Base-by-base conservation (phyloP, 2,888 invertebrate species). In the Cheilosia soror region DNA sequence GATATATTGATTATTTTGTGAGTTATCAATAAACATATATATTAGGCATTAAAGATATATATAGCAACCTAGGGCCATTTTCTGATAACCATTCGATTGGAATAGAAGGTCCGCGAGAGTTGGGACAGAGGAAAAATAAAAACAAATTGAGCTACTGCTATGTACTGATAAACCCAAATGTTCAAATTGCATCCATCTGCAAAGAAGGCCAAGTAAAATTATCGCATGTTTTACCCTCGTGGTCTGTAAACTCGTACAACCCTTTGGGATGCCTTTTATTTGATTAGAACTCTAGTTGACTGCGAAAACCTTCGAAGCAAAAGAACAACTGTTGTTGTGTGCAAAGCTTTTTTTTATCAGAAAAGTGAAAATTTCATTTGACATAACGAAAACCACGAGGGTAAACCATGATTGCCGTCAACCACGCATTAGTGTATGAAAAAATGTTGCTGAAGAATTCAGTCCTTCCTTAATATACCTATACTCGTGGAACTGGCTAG, bases 341-440 rank as follows among this genome's bases (percentile, higher is more conserved):
- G 5, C 2, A 6, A 47, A 47, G 47, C 15, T 15, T 20, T 20
- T 47, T 7, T 15, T 2, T 15, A 2, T 15, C 2, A 20, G 2
- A 2, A 20, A 15, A 47, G 7, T 6, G 7, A 7, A 7, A 15
- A 3, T 20, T 47, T 15, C 47, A 47, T 7, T 15, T 47, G 20
- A 15, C 20, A 20, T 15, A 47, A 47, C 3, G 20, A 44, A 44
- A 5, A 47, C 7, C 47, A 47, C 47, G 47, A 15, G 47, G 47
- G 47, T 47, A 47, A 47, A 47, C 6, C 47, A 47, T 47, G 47
- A 47, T 44, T n/a, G n/a, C 6, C 44, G 5, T 44, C 15, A 44
- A 15, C 20, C 47, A 47, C 7, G 20, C 47, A 20, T 47, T 15
- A 9, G 47, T 47, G 7, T 20, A 47, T 20, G 3, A 15, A 47